phyloP scores from a whole-genome alignment of 2,113 vertebrate genomes.

The Nothoprocta pentlandii region DNA sequence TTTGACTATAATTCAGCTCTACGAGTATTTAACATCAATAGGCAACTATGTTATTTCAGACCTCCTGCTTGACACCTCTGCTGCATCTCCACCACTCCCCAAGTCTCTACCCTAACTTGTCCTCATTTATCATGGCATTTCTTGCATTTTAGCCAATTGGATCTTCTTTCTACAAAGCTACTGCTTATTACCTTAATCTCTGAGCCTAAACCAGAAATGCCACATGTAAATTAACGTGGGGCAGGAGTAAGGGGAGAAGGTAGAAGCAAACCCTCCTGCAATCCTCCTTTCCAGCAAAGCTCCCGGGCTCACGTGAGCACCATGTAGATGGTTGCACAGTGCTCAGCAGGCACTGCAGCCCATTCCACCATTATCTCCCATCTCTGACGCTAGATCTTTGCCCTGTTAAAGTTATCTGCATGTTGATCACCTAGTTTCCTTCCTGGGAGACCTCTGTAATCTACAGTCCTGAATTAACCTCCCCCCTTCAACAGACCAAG shows the following conservation, averaged over 20 bases:
- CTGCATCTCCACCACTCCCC: not conserved
- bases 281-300: not conserved
- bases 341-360: no score
- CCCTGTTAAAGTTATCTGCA: not conserved
- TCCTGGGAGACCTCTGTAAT: not conserved
- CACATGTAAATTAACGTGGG: not conserved
- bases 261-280: not conserved
- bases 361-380: not conserved
- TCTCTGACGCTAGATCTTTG: not conserved
- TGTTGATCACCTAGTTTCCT: not conserved
- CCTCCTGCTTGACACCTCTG: not conserved
- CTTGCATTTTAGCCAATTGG: not conserved
- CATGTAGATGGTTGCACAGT: not conserved
- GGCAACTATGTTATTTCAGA: no score
- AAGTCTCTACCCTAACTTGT: not conserved
- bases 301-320: not conserved
- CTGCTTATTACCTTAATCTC: not conserved
- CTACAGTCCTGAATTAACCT: not conserved
- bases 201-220: not conserved
- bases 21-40: not conserved
- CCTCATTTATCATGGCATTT: not conserved
- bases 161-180: not conserved
- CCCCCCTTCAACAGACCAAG: not conserved
- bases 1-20: not conserved
- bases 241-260: no score